Evolutionary conservation across 2,888 invertebrate genomes (phyloP), one percentile per base, ranked within the genome.

Genomic region (Protula sp.): DNA sequence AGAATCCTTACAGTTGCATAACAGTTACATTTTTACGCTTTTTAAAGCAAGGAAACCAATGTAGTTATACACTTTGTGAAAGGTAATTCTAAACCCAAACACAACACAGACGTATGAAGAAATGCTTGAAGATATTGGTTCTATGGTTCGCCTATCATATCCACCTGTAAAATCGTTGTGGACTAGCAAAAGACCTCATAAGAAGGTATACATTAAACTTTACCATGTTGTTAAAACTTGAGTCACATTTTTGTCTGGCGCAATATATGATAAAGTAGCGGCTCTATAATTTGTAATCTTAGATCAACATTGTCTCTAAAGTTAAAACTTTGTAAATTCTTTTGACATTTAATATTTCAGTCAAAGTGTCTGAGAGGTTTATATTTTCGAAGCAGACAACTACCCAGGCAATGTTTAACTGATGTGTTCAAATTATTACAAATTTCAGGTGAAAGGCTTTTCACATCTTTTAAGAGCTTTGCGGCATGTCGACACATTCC

Each of bases 101-200:
- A 94, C 94, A 24, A 89, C 91, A 30, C 94, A 94, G 76, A 92
- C 92, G 0, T 95, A 94, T 78, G 94, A 94, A 82, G 94, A 94
- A 77, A 92, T 95, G 31, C 84, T 95, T 60, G 90, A 90, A 79
- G 94, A 95, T 82, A 85, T 95, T 9, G 63, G 64, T 1, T 67
- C 68, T 54, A 68, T 74, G 65, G 62, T 72, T 9, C 58, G 67
- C 24, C 66, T 75, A 58, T 57, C 59, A 5, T 50, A 62, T 30
- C 73, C 71, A n/a, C 75, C 76, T 74, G 94, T 94, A 52, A 91
- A 92, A 83, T 92, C 94, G 53, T 84, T 95, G 89, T 93, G 90
- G 83, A 94, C 94, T 30, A 90, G 91, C 53, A 88, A 89, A 38
- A 92, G 92, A 38, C 92, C 78, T 1, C 62, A 68, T 53, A 61